Base-by-base conservation (phyloP, 2,797 vertebrate genomes). In the Hipposideros larvatus region DNA sequence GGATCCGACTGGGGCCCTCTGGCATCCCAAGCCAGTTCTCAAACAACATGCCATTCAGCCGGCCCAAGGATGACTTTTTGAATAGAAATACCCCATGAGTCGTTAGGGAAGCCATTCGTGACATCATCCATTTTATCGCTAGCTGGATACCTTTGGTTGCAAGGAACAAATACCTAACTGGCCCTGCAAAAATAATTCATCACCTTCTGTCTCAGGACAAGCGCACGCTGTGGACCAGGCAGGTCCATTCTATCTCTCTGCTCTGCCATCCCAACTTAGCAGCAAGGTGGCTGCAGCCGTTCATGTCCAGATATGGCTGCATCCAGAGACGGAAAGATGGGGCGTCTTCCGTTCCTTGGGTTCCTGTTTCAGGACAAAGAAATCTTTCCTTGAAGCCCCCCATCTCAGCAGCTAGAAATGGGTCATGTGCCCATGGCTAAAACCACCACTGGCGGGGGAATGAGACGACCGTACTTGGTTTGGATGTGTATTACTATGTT, bases 381-480 rank as follows among this genome's bases (percentile, higher is more conserved):
- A 59, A 48, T n/a, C 43, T 59, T 84, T 53, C 31, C 46, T 83
- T 15, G 16, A 5, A 86, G 57, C 24, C 43, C 53, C 53, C 46
- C 4, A 16, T 87, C 28, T 74, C 46, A 61, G 24, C 10, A 71
- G 41, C 16, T 48, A 61, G 74, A 91, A 55, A 61, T 77, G 43
- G 14, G 11, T 51, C 51, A 7, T 6, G 13, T 79, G 43, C 14
- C 59, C 11, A 11, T 41, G n/a, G 66, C 43, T 55, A 13, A 65
- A 51, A 16, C 37, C 34, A 48, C 61, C 11, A 77, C 21, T 22
- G 28, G 11, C 14, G 21, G 46, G 43, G 70, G 14, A 51, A 19
- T 24, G 41, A 68, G 74, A 70, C 48, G 19, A 22, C 46, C 0
- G 0, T 75, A 55, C 46, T 9, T 22, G 34, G 7, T 57, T 43